Evolutionary conservation across 1,140 invertebrate species (phyloP).

Genomic region (Drosophila yakuba): DNA sequence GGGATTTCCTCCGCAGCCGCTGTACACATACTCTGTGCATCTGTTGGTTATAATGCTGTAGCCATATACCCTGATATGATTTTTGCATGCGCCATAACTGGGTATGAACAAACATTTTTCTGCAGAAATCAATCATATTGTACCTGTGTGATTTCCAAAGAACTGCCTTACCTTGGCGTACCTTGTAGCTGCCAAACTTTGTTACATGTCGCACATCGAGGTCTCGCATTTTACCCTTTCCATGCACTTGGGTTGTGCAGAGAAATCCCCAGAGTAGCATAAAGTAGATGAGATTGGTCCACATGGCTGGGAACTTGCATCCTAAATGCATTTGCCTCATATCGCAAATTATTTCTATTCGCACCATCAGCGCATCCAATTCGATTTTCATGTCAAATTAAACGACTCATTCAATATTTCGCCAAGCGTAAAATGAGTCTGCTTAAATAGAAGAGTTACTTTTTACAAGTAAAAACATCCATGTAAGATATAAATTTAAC

Average conservation of each 20-base stretch:
- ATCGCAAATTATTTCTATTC: neutral
- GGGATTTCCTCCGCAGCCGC: constrained; percentile 57
- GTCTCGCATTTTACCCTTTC: too few species aligned
- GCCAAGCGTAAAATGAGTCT: neutral
- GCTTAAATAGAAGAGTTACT: neutral
- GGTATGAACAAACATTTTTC: constrained; percentile 9
- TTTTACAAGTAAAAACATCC: neutral
- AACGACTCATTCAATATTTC: neutral
- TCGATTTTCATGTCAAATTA: neutral
- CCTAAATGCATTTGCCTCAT: constrained; percentile 8
- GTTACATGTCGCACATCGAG: neutral
- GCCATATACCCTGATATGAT: neutral
- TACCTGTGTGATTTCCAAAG: neutral
- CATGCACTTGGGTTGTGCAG: neutral
- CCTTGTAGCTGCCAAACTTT: neutral
- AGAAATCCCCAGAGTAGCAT: neutral
- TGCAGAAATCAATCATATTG: neutral
- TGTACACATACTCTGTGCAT: constrained; percentile 15
- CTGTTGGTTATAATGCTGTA: constrained; percentile 15
- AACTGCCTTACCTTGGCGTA: constrained; percentile 14
- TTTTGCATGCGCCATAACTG: constrained; percentile 1
- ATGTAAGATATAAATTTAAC: too few species aligned
- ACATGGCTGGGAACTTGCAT: constrained; percentile 13
- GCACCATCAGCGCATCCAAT: neutral
- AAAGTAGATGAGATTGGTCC: neutral